Percentiles rank a stretch among this genome's conserved stretches.
These are phyloP conservation scores for Popillia japonica DNA, from an alignment of 1,140 invertebrate genomes.

Conservation along the genomic window DNA sequence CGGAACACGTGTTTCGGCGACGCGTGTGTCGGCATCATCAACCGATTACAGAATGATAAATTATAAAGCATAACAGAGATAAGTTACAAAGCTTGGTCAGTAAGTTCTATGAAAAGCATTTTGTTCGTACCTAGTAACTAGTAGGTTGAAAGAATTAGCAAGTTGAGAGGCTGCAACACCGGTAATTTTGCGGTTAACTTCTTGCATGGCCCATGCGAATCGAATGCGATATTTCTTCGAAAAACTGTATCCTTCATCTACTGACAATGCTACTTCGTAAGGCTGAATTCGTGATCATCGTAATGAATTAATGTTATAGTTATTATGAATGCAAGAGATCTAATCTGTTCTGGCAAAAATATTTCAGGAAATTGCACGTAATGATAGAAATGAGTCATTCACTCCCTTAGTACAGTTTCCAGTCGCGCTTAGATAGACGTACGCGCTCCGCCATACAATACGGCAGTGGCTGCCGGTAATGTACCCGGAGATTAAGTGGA, in stretches of 20 bases:
- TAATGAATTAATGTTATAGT: conserved; percentile 39
- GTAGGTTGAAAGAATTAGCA: not conserved
- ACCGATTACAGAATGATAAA: no score
- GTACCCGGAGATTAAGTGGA: conserved; percentile 35
- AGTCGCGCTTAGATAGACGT: not conserved
- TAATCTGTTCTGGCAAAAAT: conserved; percentile 32
- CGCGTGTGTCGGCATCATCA: no score
- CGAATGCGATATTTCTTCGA: not conserved
- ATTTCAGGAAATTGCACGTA: conserved; percentile 36
- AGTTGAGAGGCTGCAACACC: not conserved
- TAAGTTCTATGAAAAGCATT: not conserved
- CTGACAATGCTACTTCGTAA: not conserved
- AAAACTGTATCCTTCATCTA: not conserved
- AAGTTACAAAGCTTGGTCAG: no score
- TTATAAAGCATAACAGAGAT: no score
- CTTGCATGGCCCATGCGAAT: not conserved
- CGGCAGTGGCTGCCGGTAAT: conserved; percentile 31
- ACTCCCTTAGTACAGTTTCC: not conserved
- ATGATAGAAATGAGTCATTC: conserved; percentile 37
- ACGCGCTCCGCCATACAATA: not conserved
- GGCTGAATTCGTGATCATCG: conserved; percentile 33
- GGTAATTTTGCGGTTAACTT: conserved; percentile 7
- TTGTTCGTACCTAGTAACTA: not conserved
- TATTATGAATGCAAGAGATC: conserved; percentile 37
- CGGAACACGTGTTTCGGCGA: no score